Conservation (phyloP, 2,888 invertebrate species). For the Dyspetes luteomarginatus region DNA sequence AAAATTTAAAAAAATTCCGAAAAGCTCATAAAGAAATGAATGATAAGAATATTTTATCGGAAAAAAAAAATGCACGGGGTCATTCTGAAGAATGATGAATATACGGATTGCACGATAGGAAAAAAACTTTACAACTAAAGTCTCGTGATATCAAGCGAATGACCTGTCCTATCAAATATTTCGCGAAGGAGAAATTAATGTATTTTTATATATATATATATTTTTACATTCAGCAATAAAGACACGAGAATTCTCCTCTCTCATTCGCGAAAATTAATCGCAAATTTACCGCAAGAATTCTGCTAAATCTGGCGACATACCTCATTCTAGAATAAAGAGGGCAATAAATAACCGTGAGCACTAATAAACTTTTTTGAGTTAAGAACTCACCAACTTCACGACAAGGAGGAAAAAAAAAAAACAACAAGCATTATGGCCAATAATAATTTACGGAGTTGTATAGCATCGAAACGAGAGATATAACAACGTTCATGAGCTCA, state of each 20-base stretch:
- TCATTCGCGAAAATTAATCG: slow-evolving; percentile 51
- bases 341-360: slow-evolving; percentile 56
- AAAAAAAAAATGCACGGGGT: no score
- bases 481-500: background rate
- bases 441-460: slow-evolving; percentile 27
- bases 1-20: slow-evolving; percentile 17
- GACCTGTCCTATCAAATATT: slow-evolving; percentile 8
- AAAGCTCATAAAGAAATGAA: no score
- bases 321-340: slow-evolving; percentile 57
- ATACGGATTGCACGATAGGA: no score
- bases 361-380: slow-evolving; percentile 59
- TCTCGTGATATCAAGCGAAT: background rate
- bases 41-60: no score
- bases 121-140: no score
- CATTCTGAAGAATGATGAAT: no score
- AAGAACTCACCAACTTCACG: slow-evolving; percentile 33
- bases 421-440: slow-evolving; percentile 38
- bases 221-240: slow-evolving; percentile 6
- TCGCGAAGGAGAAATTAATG: background rate
- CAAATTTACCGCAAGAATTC: slow-evolving; percentile 46
- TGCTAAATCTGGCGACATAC: slow-evolving; percentile 32
- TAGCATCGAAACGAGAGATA: slow-evolving; percentile 17
- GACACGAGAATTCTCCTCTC: slow-evolving; percentile 30
- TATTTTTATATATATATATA: slow-evolving; percentile 9
- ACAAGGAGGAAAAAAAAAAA: background rate